Conservation (phyloP, 2,888 invertebrate genomes). For the Bombylius discolor region DNA sequence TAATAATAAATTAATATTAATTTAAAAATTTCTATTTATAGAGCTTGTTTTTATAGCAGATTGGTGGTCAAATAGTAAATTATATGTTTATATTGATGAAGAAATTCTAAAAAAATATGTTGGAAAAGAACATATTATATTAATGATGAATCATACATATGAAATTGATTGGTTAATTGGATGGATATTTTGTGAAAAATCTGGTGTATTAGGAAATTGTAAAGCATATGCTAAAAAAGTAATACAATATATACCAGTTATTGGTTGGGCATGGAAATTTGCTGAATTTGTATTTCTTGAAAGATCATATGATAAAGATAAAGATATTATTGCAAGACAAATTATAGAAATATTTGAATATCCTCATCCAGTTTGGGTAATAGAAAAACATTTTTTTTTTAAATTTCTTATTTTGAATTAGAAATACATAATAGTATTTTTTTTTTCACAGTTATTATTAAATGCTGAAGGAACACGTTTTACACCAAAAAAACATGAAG, state of each 20-base stretch:
- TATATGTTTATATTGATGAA: slow-evolving; percentile 62
- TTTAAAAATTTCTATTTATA: slow-evolving; percentile 32
- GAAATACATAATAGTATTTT: background rate
- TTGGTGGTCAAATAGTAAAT: slow-evolving; percentile 78
- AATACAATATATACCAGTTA: slow-evolving; percentile 77
- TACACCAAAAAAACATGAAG: slow-evolving; percentile 72
- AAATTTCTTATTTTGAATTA: background rate
- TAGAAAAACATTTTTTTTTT: background rate
- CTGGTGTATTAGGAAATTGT: slow-evolving; percentile 76
- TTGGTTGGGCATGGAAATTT: slow-evolving; percentile 96
- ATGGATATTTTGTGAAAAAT: slow-evolving; percentile 78
- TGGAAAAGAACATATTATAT: slow-evolving; percentile 79
- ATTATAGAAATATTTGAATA: slow-evolving; percentile 72
- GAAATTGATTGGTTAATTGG: slow-evolving; percentile 94
- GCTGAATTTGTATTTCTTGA: slow-evolving; percentile 90
- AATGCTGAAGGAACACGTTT: slow-evolving; percentile 92
- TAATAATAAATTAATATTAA: background rate
- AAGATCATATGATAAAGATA: slow-evolving; percentile 83
- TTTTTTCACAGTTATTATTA: slow-evolving; percentile 55
- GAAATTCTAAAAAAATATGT: slow-evolving; percentile 63
- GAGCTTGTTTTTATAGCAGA: slow-evolving; percentile 85
- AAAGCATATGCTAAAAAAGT: slow-evolving; percentile 92
- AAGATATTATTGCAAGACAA: slow-evolving; percentile 64
- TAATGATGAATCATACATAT: slow-evolving; percentile 89
- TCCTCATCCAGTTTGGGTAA: slow-evolving; percentile 76